Conservation (phyloP, 2,888 invertebrate genomes). For the Unio pictorum region DNA sequence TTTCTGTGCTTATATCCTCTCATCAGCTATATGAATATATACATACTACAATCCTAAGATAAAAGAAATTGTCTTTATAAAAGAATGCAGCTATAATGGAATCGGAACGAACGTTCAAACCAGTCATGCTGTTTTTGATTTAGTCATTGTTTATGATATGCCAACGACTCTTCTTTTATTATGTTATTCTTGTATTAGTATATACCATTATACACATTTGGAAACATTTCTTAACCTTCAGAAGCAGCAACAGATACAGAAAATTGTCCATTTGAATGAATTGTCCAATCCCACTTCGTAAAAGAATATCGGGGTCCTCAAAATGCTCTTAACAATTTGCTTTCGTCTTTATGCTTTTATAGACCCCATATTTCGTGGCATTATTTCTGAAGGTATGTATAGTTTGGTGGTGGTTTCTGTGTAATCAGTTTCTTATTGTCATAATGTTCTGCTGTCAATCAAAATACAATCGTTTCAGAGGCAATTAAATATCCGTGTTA, state of each 20-base stretch:
- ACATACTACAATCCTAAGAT: constrained; percentile 12
- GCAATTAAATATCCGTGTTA: too few relatives aligned
- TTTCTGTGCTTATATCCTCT: constrained; percentile 17
- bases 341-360: constrained; percentile 17
- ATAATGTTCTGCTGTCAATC: too few relatives aligned
- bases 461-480: too few relatives aligned
- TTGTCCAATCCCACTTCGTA: background rate
- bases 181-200: constrained; percentile 18
- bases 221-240: constrained; percentile 12
- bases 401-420: too few relatives aligned
- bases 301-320: constrained; percentile 16
- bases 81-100: constrained; percentile 34
- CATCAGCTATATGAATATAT: constrained; percentile 43
- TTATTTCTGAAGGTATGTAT: constrained; percentile 27
- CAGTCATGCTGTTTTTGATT: constrained; percentile 21
- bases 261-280: background rate
- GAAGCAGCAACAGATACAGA: too few relatives aligned
- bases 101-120: constrained; percentile 33
- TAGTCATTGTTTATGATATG: constrained; percentile 19
- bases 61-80: constrained; percentile 7
- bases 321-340: constrained; percentile 18
- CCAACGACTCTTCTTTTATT: constrained; percentile 20
- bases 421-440: too few relatives aligned
- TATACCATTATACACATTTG: constrained; percentile 13
- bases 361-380: constrained; percentile 31